These are phyloP conservation scores for Notolepis coatsorum DNA, from an alignment of 2,797 vertebrate species.

Conservation along the genomic window DNA sequence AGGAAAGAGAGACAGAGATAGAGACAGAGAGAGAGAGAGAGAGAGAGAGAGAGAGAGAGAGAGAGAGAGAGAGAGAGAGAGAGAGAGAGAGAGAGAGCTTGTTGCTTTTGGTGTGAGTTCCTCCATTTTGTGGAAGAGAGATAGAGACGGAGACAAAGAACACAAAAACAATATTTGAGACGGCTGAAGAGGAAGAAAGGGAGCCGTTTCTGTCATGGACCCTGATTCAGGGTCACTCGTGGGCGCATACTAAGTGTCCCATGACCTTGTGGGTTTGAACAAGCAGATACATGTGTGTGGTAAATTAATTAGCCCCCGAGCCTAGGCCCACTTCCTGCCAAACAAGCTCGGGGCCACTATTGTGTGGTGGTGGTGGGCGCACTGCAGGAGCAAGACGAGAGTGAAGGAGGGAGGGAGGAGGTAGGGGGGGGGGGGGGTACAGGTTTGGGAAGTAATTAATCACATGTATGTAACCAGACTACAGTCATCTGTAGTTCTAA, in stretches of 20 bases:
- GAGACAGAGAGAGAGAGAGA: slow-evolving; percentile 20
- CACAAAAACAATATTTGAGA: no score
- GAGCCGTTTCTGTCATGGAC: slow-evolving; percentile 10
- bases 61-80: neutral
- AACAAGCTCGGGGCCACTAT: slow-evolving; percentile 24
- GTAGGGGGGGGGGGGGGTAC: no score
- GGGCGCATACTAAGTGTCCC: slow-evolving; percentile 16
- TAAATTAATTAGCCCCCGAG: slow-evolving; percentile 53
- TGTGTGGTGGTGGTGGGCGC: neutral
- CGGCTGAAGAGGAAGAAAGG: neutral
- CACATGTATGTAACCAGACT: no score
- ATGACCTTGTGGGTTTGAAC: slow-evolving; percentile 48
- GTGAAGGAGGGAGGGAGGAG: slow-evolving; percentile 12
- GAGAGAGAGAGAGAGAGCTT: neutral
- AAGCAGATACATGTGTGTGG: slow-evolving; percentile 50
- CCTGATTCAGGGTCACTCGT: slow-evolving; percentile 10
- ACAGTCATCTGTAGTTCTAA: no score
- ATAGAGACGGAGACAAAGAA: no score
- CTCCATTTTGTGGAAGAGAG: no score
- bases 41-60: neutral
- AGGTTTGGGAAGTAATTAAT: no score
- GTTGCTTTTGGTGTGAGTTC: no score
- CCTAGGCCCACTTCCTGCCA: slow-evolving; percentile 45
- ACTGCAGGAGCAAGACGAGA: slow-evolving; percentile 18
- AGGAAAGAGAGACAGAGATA: neutral